Evolutionary conservation across 2,888 invertebrate species (phyloP), one percentile per base, ranked within the genome.

Genomic region (Bombylius discolor): DNA sequence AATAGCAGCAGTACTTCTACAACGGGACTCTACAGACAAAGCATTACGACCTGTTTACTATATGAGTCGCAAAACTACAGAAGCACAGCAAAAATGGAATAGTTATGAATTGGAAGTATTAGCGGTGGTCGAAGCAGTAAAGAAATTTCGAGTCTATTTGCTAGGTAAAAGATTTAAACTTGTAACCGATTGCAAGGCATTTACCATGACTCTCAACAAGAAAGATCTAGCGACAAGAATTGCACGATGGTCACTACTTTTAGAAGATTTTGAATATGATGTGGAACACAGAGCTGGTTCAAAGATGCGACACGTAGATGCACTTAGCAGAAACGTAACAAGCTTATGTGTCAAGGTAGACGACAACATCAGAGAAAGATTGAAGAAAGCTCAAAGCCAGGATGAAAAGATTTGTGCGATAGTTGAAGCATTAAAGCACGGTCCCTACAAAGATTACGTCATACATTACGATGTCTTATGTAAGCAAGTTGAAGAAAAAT

Each of bases 221-320:
- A 59, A 47, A 36, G 59, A 64, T 42, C 39, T 62, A 51, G 52
- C 51, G 23, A 57, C 56, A 8, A 53, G 60, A 47, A 59, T 64
- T 23, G 49, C 57, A 1, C n/a, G 61, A 5, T 62, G 62, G 60
- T 60, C 59, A 1, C 53, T 64, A 53, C 53, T 63, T 8, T 13
- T 66, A 4, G 60, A 63, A 46, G 64, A 67, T 12, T 64, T 58
- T 23, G 51, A 62, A 23, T 63, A 62, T 47, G 46, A 36, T 6
- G 60, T 64, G n/a, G 63, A 63, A 44, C 62, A 64, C 48, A 52
- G 64, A 32, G 34, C 57, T n/a, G 59, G 56, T 1, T 45, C 49
- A 31, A 52, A 57, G 34, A 62, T 64, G 62, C 56, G 49, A 9
- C 64, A 65, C 46, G 61, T 62, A 0, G 63, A 64, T 52, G 63